These are phyloP conservation scores for Trachurus trachurus DNA, from an alignment of 2,797 vertebrate species.

Conservation along the genomic window DNA sequence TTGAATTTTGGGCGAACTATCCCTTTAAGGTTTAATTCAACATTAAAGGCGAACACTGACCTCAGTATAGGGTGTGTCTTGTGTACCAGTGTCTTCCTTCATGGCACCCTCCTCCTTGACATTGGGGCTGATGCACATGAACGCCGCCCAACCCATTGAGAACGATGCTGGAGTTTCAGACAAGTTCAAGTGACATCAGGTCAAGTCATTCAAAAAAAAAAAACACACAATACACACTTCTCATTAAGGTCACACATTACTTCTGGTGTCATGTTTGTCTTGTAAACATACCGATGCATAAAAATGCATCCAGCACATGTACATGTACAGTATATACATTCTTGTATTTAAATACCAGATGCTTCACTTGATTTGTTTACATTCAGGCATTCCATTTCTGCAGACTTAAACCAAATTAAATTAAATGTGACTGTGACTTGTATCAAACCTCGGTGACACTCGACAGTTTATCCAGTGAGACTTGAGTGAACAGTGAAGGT, in stretches of 20 bases:
- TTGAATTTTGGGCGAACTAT: too few relatives aligned
- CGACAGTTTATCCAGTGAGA: slow-evolving; percentile 45
- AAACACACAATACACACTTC: background rate
- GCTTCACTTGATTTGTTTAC: background rate
- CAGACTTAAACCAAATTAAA: slow-evolving; percentile 31
- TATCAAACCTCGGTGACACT: slow-evolving; percentile 39
- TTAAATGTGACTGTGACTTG: slow-evolving; percentile 38
- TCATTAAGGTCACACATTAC: background rate
- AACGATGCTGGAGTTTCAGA: slow-evolving; percentile 89
- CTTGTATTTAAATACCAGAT: slow-evolving; percentile 42
- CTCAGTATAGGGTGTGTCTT: slow-evolving; percentile 98
- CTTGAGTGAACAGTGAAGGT: slow-evolving; percentile 35
- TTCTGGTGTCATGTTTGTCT: slow-evolving; percentile 2
- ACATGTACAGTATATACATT: background rate
- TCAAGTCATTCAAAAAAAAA: background rate
- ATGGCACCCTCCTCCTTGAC: slow-evolving; percentile 98
- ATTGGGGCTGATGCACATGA: slow-evolving; percentile 96
- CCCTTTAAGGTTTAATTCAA: background rate
- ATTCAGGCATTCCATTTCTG: slow-evolving; percentile 30
- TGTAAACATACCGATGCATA: slow-evolving; percentile 18
- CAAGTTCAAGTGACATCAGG: slow-evolving; percentile 35
- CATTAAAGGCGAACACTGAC: slow-evolving; percentile 72
- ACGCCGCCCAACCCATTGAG: slow-evolving; percentile 98
- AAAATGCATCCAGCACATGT: slow-evolving; percentile 15
- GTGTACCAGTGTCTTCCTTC: slow-evolving; percentile 98